Conservation (phyloP, 1,140 invertebrate species). For the Apis florea region DNA sequence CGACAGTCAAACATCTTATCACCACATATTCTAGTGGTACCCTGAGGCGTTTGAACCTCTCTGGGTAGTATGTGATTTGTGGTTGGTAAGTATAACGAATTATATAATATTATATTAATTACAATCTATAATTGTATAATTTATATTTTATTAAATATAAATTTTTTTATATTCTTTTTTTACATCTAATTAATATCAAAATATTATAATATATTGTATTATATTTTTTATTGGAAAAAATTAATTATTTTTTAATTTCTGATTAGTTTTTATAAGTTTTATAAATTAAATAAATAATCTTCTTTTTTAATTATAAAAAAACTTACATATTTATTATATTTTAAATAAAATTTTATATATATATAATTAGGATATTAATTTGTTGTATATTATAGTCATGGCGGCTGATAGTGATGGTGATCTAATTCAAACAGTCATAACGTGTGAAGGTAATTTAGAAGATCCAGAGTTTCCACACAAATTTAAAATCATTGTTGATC, state of each 20-base stretch:
- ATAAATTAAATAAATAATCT: not conserved
- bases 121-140: conserved; percentile 20
- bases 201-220: not conserved
- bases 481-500: conserved; percentile 85
- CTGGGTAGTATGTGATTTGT: conserved; percentile 80
- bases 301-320: not conserved
- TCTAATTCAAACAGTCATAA: conserved; percentile 87
- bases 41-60: conserved; percentile 76
- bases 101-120: conserved; percentile 1
- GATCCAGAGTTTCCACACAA: conserved; percentile 87
- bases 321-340: not conserved
- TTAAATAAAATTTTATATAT: not conserved
- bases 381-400: conserved; percentile 81
- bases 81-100: conserved; percentile 74
- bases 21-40: conserved; percentile 71
- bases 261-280: not conserved
- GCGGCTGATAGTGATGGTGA: conserved; percentile 88
- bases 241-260: not conserved
- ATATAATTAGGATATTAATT: not conserved
- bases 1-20: conserved; percentile 70
- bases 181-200: not conserved
- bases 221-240: not conserved
- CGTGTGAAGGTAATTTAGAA: conserved; percentile 89
- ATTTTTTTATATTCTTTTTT: not conserved
- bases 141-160: not conserved